phyloP scores from a whole-genome alignment of 2,888 invertebrate genomes.

The Cheilosia soror region DNA sequence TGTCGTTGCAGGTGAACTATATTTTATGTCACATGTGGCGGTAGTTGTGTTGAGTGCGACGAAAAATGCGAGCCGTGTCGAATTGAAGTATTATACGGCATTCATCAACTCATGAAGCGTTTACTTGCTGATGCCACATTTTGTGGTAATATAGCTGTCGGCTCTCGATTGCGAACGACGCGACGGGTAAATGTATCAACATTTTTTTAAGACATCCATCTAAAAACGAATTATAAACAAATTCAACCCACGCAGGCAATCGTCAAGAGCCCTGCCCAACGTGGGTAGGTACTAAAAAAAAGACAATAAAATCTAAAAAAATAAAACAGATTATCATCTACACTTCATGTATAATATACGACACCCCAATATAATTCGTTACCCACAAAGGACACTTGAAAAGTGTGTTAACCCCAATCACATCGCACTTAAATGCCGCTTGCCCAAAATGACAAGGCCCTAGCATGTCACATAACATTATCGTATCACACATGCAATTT shows the following conservation, averaged over 20 bases:
- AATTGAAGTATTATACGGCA: no score
- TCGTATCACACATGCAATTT: conserved; percentile 60
- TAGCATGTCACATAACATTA: conserved; percentile 58
- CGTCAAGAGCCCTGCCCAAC: not conserved
- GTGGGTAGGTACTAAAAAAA: not conserved
- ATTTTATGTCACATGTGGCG: not conserved
- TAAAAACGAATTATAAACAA: not conserved
- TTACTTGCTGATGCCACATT: no score
- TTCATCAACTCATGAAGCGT: no score
- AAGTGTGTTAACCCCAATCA: conserved; percentile 20
- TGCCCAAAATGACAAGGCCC: conserved; percentile 34
- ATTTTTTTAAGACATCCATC: no score
- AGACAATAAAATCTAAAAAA: conserved; percentile 4
- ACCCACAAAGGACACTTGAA: conserved; percentile 7
- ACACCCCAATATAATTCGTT: conserved; percentile 3
- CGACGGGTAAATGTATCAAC: no score
- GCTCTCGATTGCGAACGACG: no score
- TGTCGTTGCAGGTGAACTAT: no score
- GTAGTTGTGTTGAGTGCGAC: no score
- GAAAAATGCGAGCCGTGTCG: no score
- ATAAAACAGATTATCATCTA: conserved; percentile 3
- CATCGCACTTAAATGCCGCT: conserved; percentile 45
- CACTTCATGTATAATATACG: conserved; percentile 13
- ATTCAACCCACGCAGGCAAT: not conserved
- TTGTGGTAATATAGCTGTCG: no score